These are phyloP conservation scores for Progne subis DNA, from an alignment of 2,113 vertebrate genomes.

Conservation along the genomic window DNA sequence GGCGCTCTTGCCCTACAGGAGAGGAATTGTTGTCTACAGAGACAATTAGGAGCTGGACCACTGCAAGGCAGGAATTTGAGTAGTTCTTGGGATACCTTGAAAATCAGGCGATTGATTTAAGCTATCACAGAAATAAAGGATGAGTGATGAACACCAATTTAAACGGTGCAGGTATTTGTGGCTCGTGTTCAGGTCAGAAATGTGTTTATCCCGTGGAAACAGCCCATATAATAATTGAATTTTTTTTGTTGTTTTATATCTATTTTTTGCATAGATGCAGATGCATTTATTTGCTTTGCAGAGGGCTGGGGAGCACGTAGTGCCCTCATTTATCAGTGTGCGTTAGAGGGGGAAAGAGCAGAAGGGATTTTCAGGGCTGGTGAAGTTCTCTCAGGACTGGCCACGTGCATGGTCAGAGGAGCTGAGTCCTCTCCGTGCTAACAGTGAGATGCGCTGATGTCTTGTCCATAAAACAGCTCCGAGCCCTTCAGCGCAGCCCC, in stretches of 20 bases:
- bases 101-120: background rate
- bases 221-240: background rate
- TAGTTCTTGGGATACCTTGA: background rate
- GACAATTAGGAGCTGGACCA: background rate
- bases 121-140: background rate
- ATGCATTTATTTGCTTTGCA: background rate
- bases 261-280: too few species aligned
- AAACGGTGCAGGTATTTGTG: background rate
- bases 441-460: background rate
- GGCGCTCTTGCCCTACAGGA: background rate
- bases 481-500: background rate
- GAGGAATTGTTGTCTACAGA: background rate
- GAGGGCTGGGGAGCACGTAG: background rate
- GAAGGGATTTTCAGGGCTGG: background rate
- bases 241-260: background rate
- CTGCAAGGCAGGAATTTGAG: background rate
- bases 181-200: background rate
- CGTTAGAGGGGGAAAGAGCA: rapidly evolving
- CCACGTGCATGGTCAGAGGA: background rate
- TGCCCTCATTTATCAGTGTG: background rate
- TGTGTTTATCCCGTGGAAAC: background rate
- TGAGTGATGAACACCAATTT: background rate
- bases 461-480: background rate
- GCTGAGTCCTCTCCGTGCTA: background rate
- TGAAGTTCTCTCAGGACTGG: background rate